phyloP scores from a whole-genome alignment of 2,113 vertebrate genomes.

The Shinisaurus crocodilurus region DNA sequence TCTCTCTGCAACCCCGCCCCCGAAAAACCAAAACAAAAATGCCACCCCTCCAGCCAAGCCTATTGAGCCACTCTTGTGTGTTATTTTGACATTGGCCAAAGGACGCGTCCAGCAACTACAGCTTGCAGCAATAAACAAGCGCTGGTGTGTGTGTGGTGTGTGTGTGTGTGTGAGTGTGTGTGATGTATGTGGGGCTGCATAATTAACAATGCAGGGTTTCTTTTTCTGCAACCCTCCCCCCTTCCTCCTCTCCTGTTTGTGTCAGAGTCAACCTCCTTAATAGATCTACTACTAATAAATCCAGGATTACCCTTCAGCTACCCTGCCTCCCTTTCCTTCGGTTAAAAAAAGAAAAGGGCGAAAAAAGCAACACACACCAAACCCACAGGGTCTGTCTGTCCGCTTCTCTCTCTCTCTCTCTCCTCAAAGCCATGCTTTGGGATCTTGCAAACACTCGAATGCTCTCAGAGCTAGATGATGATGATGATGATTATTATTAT shows the following conservation, averaged over 20 bases:
- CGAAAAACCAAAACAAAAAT: no score
- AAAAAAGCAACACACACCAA: neutral
- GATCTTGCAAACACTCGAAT: neutral
- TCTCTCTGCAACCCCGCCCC: neutral
- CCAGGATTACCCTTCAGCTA: neutral
- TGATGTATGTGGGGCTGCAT: constrained; percentile 43
- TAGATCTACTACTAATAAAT: neutral
- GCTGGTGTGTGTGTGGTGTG: constrained; percentile 24
- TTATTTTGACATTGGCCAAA: constrained; percentile 69
- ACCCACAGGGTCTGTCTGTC: neutral
- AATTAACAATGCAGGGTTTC: constrained; percentile 60
- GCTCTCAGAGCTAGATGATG: neutral
- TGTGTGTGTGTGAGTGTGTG: constrained; percentile 43
- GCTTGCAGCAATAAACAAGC: constrained; percentile 39
- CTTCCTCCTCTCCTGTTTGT: constrained; percentile 38
- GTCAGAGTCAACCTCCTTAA: constrained; percentile 51
- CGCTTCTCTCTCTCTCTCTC: neutral
- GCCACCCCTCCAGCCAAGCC: neutral
- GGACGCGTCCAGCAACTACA: constrained; percentile 62
- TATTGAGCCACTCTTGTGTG: constrained; percentile 39
- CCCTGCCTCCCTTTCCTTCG: neutral
- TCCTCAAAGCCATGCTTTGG: neutral
- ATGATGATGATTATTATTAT: no score
- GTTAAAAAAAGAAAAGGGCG: neutral
- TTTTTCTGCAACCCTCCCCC: neutral